A percentile compares a stretch with the other conserved stretches of the same genome.
Conservation (phyloP, 2,113 vertebrate genomes). For the Hystrix cristata region DNA sequence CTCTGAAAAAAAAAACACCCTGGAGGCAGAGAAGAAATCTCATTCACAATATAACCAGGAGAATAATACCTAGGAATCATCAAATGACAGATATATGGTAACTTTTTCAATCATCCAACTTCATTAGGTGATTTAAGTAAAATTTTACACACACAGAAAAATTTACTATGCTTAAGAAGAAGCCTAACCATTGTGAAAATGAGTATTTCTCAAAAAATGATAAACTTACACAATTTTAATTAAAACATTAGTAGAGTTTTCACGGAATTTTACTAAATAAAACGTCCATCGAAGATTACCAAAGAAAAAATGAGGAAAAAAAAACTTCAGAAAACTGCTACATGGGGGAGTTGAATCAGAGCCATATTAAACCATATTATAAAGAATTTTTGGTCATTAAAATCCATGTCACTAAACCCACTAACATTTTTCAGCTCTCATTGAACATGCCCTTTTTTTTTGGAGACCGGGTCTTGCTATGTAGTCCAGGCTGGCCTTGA, state of each 20-base stretch:
- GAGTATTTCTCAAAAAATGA: conserved; percentile 43
- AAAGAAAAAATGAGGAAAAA: conserved; percentile 26
- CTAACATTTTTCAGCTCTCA: background rate
- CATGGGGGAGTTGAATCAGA: background rate
- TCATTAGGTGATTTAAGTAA: conserved; percentile 24
- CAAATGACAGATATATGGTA: background rate
- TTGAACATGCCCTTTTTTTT: background rate
- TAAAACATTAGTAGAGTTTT: conserved; percentile 32
- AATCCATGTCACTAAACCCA: background rate
- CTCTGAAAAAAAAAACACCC: background rate
- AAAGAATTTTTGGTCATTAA: conserved; percentile 30
- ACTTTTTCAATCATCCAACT: background rate
- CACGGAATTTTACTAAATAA: background rate
- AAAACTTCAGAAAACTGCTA: background rate
- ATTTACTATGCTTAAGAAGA: background rate
- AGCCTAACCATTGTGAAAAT: background rate
- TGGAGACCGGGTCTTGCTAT: too few relatives aligned
- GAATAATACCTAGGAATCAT: background rate
- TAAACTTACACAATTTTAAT: background rate
- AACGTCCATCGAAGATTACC: background rate
- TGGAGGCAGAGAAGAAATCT: background rate
- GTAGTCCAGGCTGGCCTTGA: too few relatives aligned
- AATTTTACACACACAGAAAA: background rate
- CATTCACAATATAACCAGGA: conserved; percentile 7
- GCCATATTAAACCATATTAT: background rate